These are phyloP conservation scores for Nannoperca australis DNA, from an alignment of 2,797 vertebrate species.

Conservation along the genomic window DNA sequence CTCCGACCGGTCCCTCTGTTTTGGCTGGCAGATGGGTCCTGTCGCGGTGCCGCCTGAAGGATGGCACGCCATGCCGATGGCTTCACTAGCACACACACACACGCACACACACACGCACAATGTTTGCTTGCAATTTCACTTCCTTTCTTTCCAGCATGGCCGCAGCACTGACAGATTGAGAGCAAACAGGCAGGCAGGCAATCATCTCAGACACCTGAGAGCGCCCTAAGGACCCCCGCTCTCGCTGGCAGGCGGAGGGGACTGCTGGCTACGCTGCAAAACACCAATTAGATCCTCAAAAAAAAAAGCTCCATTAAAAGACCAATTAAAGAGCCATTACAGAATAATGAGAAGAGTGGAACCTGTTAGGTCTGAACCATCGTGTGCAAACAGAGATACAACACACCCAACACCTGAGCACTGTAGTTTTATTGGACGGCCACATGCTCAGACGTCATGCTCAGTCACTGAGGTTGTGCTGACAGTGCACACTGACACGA, in stretches of 20 bases:
- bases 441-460: slow-evolving; percentile 21
- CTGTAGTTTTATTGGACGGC: neutral
- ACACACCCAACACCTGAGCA: slow-evolving; percentile 21
- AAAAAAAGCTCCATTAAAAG: slow-evolving; percentile 65
- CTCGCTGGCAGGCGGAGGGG: slow-evolving; percentile 57
- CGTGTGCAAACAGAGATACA: slow-evolving; percentile 37
- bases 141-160: slow-evolving; percentile 64
- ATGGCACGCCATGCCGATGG: slow-evolving; percentile 58
- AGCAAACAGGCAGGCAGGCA: slow-evolving; percentile 84
- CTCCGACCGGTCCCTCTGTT: slow-evolving; percentile 62
- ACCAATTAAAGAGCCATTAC: slow-evolving; percentile 76
- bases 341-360: slow-evolving; percentile 59
- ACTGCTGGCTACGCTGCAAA: slow-evolving; percentile 63
- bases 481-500: slow-evolving; percentile 17
- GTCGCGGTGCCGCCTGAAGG: slow-evolving; percentile 76
- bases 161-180: slow-evolving; percentile 85
- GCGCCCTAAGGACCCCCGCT: slow-evolving; percentile 67
- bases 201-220: slow-evolving; percentile 86
- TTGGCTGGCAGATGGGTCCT: slow-evolving; percentile 77
- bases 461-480: slow-evolving; percentile 18
- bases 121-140: slow-evolving; percentile 60
- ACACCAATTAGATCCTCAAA: slow-evolving; percentile 68
- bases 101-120: slow-evolving; percentile 25
- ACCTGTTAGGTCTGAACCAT: slow-evolving; percentile 54
- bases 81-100: slow-evolving; percentile 34